phyloP scores from a whole-genome alignment of 2,113 vertebrate species.

The Bubo blakistoni region DNA sequence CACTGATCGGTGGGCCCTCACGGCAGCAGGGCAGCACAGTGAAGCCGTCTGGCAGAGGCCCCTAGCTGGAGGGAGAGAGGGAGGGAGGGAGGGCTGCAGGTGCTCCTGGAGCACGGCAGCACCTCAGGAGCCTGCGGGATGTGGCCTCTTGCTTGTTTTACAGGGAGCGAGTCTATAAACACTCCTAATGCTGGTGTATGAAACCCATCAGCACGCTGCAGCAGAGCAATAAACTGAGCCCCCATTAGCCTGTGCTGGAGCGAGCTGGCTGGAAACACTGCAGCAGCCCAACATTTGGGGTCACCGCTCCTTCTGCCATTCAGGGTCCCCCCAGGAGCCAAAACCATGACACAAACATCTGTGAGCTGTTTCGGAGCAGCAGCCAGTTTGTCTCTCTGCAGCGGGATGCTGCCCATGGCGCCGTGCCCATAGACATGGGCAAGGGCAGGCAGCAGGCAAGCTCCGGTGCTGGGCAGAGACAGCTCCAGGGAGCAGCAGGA shows the following conservation, averaged over 20 bases:
- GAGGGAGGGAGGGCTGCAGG: background rate
- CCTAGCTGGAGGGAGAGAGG: background rate
- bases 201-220: fast-evolving
- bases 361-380: background rate
- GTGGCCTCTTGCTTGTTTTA: background rate
- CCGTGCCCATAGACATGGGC: fast-evolving
- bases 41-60: background rate
- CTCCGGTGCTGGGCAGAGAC: background rate
- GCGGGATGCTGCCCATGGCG: fast-evolving
- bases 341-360: fast-evolving
- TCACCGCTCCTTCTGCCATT: background rate
- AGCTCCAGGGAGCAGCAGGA: background rate
- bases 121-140: fast-evolving
- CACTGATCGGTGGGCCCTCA: fast-evolving
- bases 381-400: background rate
- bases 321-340: background rate
- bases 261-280: background rate
- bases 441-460: background rate
- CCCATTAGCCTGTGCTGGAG: fast-evolving
- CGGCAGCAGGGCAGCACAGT: background rate
- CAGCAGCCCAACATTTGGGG: fast-evolving
- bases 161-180: background rate
- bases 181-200: fast-evolving
- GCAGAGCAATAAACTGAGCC: background rate
- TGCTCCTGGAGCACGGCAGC: fast-evolving